Evolutionary conservation across 2,888 invertebrate genomes (phyloP), one percentile per base, ranked within the genome.

Genomic region (Hemithea aestivaria): DNA sequence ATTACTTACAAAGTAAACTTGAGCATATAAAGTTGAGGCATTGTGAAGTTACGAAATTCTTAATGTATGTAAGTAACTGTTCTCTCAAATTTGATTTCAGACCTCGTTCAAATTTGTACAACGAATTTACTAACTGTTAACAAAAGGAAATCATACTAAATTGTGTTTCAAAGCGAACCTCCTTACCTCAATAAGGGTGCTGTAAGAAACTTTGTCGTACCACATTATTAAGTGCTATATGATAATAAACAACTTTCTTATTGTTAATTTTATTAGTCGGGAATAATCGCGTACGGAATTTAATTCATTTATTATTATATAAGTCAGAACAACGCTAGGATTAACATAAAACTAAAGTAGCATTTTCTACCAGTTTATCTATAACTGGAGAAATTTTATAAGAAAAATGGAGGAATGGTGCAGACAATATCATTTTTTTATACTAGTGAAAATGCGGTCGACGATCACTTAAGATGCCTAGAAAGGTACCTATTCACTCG

Each of bases 91-190:
- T 24, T 32, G 31, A 44, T 41, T 38, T 27, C 28, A 37, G 32
- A n/a, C 23, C 35, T 37, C 26, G 40, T 47, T 50, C 30, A 35
- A 38, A 42, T 45, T 45, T 26, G 39, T 36, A 40, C 40, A 43
- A 33, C 32, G 31, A 41, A 45, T 47, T 43, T 36, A 26, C 34
- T n/a, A 40, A 26, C 40, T 23, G 35, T 36, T 40, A 35, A 23
- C 41, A 40, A 45, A 46, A 43, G 47, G 40, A 40, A 41, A 40
- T 24, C 39, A 24, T 47, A 41, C 43, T 45, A 39, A 35, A 53
- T 53, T 48, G 46, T 42, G 27, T 29, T 47, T 40, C 44, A 39
- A 46, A 40, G 32, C 20, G 22, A 35, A 35, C 40, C 39, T 27
- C 31, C 45, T 44, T 46, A 48, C 40, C 38, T 40, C 39, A 38